Evolutionary conservation across 2,797 vertebrate genomes (phyloP).

Genomic region (Champsocephalus esox): DNA sequence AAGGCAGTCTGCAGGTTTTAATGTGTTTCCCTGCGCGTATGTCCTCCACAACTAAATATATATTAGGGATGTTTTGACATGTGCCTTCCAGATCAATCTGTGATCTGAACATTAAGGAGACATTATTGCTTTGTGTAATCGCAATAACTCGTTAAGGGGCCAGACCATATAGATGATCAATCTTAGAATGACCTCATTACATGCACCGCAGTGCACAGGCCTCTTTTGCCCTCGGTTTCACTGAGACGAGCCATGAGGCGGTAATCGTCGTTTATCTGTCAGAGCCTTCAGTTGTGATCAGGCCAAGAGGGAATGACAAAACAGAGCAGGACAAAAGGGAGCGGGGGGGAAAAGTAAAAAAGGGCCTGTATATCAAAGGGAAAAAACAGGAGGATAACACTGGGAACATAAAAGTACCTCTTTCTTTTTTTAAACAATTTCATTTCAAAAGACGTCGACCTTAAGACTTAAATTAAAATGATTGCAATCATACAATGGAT

Average conservation of each 20-base stretch:
- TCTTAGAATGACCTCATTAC: slow-evolving; percentile 70
- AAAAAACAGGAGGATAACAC: slow-evolving; percentile 3
- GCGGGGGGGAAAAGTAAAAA: slow-evolving; percentile 7
- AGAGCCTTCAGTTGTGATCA: slow-evolving; percentile 36
- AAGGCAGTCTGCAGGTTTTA: not conserved
- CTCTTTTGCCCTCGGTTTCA: slow-evolving; percentile 50
- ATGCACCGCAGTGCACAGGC: slow-evolving; percentile 61
- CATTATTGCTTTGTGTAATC: slow-evolving; percentile 50
- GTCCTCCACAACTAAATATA: slow-evolving; percentile 12
- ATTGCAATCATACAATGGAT: not conserved
- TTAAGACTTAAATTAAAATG: not conserved
- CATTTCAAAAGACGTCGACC: not conserved
- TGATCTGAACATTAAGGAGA: slow-evolving; percentile 40
- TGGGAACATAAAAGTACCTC: slow-evolving; percentile 1
- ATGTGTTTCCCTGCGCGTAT: not conserved
- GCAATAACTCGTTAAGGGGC: slow-evolving; percentile 51
- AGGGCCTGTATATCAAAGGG: slow-evolving; percentile 29
- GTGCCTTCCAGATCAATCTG: slow-evolving; percentile 28
- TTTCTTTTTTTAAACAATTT: slow-evolving; percentile 6
- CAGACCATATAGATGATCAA: slow-evolving; percentile 62
- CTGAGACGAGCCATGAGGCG: slow-evolving; percentile 43
- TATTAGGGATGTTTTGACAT: slow-evolving; percentile 44
- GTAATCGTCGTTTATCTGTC: slow-evolving; percentile 67
- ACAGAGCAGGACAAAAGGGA: slow-evolving; percentile 26
- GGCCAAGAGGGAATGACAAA: slow-evolving; percentile 26